These are phyloP conservation scores for Drosophila cognata DNA, from an alignment of 2,888 invertebrate genomes.

Conservation along the genomic window DNA sequence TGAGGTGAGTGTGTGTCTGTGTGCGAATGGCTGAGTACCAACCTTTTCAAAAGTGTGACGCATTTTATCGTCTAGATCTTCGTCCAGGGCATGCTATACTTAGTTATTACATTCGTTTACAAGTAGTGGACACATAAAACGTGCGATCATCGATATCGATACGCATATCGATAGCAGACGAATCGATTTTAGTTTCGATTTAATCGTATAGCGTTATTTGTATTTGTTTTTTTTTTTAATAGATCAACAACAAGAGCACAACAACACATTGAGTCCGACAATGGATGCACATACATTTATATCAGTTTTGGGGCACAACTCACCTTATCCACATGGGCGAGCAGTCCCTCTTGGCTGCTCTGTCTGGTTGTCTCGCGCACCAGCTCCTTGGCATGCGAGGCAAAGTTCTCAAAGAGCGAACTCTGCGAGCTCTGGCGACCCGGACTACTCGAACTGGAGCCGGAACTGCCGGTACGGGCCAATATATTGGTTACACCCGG, in stretches of 20 bases:
- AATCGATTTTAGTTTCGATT: constrained; percentile 10
- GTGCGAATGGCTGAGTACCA: constrained; percentile 80
- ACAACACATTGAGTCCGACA: constrained; percentile 68
- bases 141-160: constrained; percentile 40
- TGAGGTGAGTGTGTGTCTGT: constrained; percentile 8
- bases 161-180: constrained; percentile 4
- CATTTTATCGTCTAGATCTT: constrained; percentile 86
- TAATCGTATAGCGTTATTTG: not conserved
- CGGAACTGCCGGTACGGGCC: constrained; percentile 88
- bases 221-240: not conserved
- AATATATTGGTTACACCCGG: constrained; percentile 86
- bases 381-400: constrained; percentile 94
- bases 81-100: constrained; percentile 78
- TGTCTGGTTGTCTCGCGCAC: constrained; percentile 95
- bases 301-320: constrained; percentile 32
- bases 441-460: constrained; percentile 86
- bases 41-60: constrained; percentile 92
- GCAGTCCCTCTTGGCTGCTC: constrained; percentile 94
- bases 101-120: constrained; percentile 53
- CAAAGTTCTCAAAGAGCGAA: constrained; percentile 94
- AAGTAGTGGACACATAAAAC: constrained; percentile 58
- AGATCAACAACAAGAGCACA: constrained; percentile 57
- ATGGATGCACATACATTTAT: constrained; percentile 26
- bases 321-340: constrained; percentile 96
- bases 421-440: constrained; percentile 92